These are phyloP conservation scores for Drosophila peninsularis DNA, from an alignment of 2,888 invertebrate species.

Conservation along the genomic window DNA sequence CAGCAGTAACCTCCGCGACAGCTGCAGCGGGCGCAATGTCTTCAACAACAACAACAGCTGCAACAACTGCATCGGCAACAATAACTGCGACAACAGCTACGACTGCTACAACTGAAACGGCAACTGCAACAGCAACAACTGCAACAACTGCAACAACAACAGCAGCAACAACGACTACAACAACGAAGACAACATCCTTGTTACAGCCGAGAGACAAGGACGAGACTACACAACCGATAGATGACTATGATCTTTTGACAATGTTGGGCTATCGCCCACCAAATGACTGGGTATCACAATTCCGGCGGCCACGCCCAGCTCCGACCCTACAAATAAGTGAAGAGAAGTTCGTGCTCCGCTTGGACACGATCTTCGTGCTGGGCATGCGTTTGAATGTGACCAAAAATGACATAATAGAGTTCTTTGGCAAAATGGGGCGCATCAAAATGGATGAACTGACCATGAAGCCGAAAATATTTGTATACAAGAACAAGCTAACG, in stretches of 20 bases:
- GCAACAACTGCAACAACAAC: not conserved
- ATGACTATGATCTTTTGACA: slow-evolving; percentile 29
- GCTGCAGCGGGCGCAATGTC: slow-evolving; percentile 7
- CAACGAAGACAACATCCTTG: slow-evolving; percentile 6
- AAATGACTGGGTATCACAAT: slow-evolving; percentile 16
- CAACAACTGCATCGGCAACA: not conserved
- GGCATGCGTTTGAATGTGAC: slow-evolving; percentile 66
- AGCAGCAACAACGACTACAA: slow-evolving; percentile 1
- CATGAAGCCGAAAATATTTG: slow-evolving; percentile 69
- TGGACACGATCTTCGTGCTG: slow-evolving; percentile 65
- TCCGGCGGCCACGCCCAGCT: slow-evolving; percentile 9
- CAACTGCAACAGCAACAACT: not conserved
- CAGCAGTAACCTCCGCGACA: not conserved
- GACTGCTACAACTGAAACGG: not conserved
- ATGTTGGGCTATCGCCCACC: slow-evolving; percentile 14
- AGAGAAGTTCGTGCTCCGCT: slow-evolving; percentile 53
- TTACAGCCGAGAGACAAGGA: slow-evolving; percentile 8
- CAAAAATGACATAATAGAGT: slow-evolving; percentile 62
- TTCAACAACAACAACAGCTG: not conserved
- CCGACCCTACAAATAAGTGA: slow-evolving; percentile 41
- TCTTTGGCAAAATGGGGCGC: slow-evolving; percentile 55
- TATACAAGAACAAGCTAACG: slow-evolving; percentile 66
- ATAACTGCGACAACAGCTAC: not conserved
- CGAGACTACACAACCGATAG: slow-evolving; percentile 6
- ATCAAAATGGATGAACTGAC: slow-evolving; percentile 53